phyloP scores from a whole-genome alignment of 2,797 vertebrate genomes.

The Bucorvus abyssinicus region DNA sequence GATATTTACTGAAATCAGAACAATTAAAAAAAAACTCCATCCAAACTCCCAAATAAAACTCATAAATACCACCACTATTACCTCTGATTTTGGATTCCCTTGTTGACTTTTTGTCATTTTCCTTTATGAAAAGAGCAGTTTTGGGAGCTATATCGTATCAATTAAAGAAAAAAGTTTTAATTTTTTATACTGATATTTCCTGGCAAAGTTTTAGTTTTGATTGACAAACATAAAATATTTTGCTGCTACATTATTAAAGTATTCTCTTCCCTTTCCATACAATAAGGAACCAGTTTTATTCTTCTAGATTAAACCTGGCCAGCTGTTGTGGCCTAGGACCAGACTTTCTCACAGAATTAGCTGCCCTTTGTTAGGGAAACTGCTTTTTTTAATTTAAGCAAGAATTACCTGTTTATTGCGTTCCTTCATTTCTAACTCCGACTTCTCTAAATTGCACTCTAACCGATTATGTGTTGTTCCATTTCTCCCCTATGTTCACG shows the following conservation, averaged over 20 bases:
- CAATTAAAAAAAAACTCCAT: background rate
- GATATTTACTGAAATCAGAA: background rate
- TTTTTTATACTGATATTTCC: background rate
- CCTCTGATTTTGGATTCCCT: background rate
- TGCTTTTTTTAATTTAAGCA: background rate
- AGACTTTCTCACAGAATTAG: background rate
- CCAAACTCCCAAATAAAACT: background rate
- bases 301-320: background rate
- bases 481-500: slow-evolving; percentile 88
- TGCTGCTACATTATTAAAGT: background rate
- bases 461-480: slow-evolving; percentile 88
- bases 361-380: background rate
- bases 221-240: background rate
- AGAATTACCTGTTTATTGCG: slow-evolving; percentile 81
- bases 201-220: background rate
- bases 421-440: slow-evolving; percentile 80
- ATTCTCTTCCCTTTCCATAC: background rate
- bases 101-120: background rate
- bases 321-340: background rate
- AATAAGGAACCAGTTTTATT: background rate
- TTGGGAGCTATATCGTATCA: background rate
- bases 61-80: background rate
- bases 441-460: slow-evolving; percentile 83
- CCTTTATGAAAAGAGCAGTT: background rate
- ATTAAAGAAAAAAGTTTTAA: background rate